A percentile compares a stretch with the other conserved stretches of the same genome.
Conservation (phyloP, 1,140 invertebrate genomes). For the Dreissena polymorpha region DNA sequence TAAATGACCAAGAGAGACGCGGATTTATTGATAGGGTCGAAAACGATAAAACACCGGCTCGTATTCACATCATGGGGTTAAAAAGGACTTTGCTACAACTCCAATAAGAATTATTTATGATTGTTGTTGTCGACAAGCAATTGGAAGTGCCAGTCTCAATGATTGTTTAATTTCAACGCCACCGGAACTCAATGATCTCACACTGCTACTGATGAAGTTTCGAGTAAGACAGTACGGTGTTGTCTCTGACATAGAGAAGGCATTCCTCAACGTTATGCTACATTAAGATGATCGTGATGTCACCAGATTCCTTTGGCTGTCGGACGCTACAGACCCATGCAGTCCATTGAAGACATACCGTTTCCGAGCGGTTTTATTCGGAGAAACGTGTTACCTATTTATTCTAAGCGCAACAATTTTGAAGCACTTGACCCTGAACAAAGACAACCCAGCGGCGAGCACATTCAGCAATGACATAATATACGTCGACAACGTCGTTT, state of each 20-base stretch:
- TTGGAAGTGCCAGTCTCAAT: background rate
- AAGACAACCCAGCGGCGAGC: background rate
- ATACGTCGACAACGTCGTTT: too few species aligned
- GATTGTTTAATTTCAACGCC: conserved; percentile 14
- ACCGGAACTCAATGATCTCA: conserved; percentile 5
- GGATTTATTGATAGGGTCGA: conserved; percentile 41
- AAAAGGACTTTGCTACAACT: conserved; percentile 51
- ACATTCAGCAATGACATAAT: conserved; percentile 6
- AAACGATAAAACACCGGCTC: background rate
- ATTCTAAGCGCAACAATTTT: conserved; percentile 14
- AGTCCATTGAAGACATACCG: background rate
- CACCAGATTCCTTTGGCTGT: conserved; percentile 58
- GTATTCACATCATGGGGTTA: conserved; percentile 46
- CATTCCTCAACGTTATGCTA: conserved; percentile 15
- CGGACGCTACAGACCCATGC: background rate
- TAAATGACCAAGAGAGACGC: conserved; percentile 33
- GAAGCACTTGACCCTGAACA: background rate
- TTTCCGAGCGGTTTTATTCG: conserved; percentile 11
- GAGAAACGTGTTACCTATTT: conserved; percentile 9
- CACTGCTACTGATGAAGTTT: conserved; percentile 10
- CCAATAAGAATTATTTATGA: conserved; percentile 57
- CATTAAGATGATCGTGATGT: conserved; percentile 16
- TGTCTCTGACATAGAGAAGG: conserved; percentile 14
- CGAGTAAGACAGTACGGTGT: background rate
- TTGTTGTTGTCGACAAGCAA: conserved; percentile 29